Conservation (phyloP, 2,888 invertebrate genomes). For the Ennomos erosarius region DNA sequence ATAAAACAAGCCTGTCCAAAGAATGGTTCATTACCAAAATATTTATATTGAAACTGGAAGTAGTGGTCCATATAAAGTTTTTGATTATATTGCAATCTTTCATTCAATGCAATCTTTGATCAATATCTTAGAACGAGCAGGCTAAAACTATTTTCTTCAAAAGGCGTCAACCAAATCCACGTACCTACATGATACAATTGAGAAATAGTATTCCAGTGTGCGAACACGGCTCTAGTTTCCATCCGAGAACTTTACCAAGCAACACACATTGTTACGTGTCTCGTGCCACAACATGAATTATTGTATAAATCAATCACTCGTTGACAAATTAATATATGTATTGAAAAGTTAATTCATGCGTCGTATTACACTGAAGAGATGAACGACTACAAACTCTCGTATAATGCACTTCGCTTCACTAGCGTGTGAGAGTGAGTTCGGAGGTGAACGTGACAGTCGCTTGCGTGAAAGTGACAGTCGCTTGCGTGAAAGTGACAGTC, state of each 20-base stretch:
- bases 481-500: conserved; percentile 78
- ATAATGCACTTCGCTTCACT: conserved; percentile 2
- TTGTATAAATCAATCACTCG: not conserved
- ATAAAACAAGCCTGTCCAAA: too few species aligned
- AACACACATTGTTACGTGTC: conserved; percentile 3
- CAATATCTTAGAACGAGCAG: too few species aligned
- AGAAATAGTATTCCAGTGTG: conserved; percentile 10
- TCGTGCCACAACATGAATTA: not conserved
- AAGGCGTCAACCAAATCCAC: conserved; percentile 9
- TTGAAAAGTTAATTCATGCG: not conserved
- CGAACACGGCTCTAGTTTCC: conserved; percentile 25
- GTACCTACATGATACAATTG: conserved; percentile 7
- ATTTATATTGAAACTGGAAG: too few species aligned
- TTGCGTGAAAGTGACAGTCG: conserved; percentile 78
- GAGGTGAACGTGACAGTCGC: conserved; percentile 72
- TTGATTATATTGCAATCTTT: too few species aligned
- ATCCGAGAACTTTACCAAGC: conserved; percentile 14
- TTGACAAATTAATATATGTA: not conserved
- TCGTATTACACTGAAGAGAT: not conserved
- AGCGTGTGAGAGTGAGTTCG: conserved; percentile 55
- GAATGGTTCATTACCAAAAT: too few species aligned
- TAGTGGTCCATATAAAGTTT: too few species aligned
- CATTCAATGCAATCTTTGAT: too few species aligned
- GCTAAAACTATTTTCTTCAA: too few species aligned
- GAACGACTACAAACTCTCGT: not conserved